Base-by-base conservation (phyloP, 2,888 invertebrate genomes). In the Saturnia japonica region DNA sequence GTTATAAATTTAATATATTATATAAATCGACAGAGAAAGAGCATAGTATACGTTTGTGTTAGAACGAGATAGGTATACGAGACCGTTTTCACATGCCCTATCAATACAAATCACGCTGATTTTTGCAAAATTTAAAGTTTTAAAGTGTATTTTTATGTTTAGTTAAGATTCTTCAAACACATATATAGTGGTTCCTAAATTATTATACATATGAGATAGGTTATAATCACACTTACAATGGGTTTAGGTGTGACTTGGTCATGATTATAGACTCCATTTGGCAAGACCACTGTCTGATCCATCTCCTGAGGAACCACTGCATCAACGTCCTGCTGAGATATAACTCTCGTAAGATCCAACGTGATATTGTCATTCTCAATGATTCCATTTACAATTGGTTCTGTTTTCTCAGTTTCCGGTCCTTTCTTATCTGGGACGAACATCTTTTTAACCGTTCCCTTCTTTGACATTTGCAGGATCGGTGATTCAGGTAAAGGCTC, bases 201-300 rank as follows among this genome's bases (percentile, higher is more conserved):
- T n/a, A 34, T 34, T 34, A 34, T 34, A 34, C 34, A 34, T n/a
- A n/a, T n/a, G 6, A 6, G 34, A 34, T 34, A 34, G 6, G 34
- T 34, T 2, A 34, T 34, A 6, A 34, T 34, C 19, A 51, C 47
- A 86, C 91, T 89, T 72, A 91, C 91, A 73, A 85, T 75, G 76
- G 76, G 81, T 67, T 82, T 83, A 8, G 88, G 86, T 0, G 87
- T 84, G 0, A 81, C 76, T 0, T 88, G 87, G 0, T 78, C 85
- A 73, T 90, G 89, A 54, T 84, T 84, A 68, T 86, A 89, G 0
- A 86, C 78, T 0, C 88, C 90, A 70, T 88, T 90, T 0, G 87
- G 82, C 57, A 92, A 57, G 1, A 89, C 86, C 43, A 90, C 73
- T 1, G 91, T 91, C n/a, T 82, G 82, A 60, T 93, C 88, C 85